Evolutionary conservation across 2,113 vertebrate species (phyloP).

Genomic region (Terrapene triunguis): DNA sequence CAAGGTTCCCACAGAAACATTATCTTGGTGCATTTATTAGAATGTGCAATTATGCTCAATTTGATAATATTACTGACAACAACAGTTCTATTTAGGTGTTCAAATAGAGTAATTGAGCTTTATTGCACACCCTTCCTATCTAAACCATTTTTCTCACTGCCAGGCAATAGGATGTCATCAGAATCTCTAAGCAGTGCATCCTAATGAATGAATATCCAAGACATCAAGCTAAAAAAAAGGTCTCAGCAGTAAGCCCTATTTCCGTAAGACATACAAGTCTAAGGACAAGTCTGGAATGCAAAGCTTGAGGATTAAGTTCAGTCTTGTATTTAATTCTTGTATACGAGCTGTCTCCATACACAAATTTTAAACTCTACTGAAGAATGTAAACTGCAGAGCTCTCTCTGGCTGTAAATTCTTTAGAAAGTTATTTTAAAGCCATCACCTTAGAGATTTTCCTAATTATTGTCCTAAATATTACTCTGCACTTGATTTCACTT

Average conservation of each 20-base stretch:
- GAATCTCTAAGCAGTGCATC: slow-evolving; percentile 30
- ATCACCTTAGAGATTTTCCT: background rate
- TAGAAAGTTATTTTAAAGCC: background rate
- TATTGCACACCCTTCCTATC: slow-evolving; percentile 14
- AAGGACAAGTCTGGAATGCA: slow-evolving; percentile 24
- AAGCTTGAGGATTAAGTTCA: background rate
- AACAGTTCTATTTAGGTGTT: background rate
- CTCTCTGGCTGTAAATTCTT: background rate
- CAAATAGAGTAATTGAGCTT: background rate
- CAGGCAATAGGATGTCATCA: background rate
- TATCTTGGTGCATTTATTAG: background rate
- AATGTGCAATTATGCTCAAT: background rate
- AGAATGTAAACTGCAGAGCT: slow-evolving; percentile 6
- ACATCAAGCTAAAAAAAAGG: slow-evolving; percentile 20
- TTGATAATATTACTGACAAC: slow-evolving; percentile 3
- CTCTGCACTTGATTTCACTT: background rate
- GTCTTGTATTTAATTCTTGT: slow-evolving; percentile 10
- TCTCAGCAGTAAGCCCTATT: slow-evolving; percentile 26
- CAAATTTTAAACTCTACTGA: slow-evolving; percentile 20
- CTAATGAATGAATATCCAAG: slow-evolving; percentile 27
- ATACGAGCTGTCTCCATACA: background rate
- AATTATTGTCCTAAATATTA: background rate
- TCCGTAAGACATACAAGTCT: slow-evolving; percentile 10
- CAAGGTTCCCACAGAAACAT: slow-evolving; percentile 4
- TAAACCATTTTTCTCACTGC: slow-evolving; percentile 7